phyloP scores from a whole-genome alignment of 2,888 invertebrate species.

The Drosophila mercatorum region DNA sequence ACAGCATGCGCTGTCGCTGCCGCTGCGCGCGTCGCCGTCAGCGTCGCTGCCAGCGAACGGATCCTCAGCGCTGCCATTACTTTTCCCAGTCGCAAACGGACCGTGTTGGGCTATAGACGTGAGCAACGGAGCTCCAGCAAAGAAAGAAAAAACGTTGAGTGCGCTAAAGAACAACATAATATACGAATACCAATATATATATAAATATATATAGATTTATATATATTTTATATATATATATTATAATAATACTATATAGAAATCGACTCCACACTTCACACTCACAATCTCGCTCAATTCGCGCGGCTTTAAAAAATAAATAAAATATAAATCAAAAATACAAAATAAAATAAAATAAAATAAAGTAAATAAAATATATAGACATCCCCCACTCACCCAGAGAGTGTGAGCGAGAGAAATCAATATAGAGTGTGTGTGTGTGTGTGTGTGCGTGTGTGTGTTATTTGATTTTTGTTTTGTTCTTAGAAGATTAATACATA shows the following conservation, averaged over 20 bases:
- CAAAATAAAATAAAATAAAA: no score
- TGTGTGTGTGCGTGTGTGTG: neutral
- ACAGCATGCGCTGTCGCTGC: slow-evolving; percentile 14
- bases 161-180: slow-evolving; percentile 13
- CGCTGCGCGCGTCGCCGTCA: slow-evolving; percentile 27
- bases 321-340: slow-evolving; percentile 12
- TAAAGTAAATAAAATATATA: slow-evolving; percentile 14
- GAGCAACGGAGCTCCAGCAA: slow-evolving; percentile 62
- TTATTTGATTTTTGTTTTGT: slow-evolving; percentile 24
- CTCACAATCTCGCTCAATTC: slow-evolving; percentile 46
- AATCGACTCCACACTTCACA: slow-evolving; percentile 31
- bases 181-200: slow-evolving; percentile 9
- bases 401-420: slow-evolving; percentile 19
- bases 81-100: slow-evolving; percentile 83
- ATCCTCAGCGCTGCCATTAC: slow-evolving; percentile 70
- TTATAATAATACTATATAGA: slow-evolving; percentile 34
- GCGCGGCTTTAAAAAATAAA: slow-evolving; percentile 31
- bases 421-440: slow-evolving; percentile 27
- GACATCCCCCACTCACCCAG: slow-evolving; percentile 7
- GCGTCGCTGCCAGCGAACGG: slow-evolving; percentile 48
- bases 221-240: slow-evolving; percentile 20
- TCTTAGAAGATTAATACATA: slow-evolving; percentile 63
- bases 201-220: neutral
- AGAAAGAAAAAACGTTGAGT: slow-evolving; percentile 26
- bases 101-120: slow-evolving; percentile 84